Base-by-base conservation (phyloP, 2,113 vertebrate genomes). In the Cyphomyrus plagiostoma region DNA sequence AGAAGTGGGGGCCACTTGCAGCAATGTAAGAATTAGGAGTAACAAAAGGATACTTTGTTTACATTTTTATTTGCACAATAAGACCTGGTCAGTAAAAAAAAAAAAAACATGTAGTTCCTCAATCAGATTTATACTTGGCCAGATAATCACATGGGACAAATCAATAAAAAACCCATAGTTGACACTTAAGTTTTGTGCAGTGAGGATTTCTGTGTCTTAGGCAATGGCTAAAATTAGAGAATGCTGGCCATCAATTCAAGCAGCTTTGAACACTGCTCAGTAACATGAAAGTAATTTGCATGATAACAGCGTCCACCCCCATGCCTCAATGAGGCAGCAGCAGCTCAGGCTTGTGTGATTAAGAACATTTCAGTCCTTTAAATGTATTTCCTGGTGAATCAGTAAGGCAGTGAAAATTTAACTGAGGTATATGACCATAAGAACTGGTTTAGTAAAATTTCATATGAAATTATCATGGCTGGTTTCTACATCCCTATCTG, bases 341-440 rank as follows among this genome's bases (percentile, higher is more conserved):
- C 74, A 39, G 74, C 30, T 17, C 74, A 88, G 92, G 91, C 91
- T 94, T 93, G 95, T 95, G 94, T 95, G 94, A 93, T 50, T 6
- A 50, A 50, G 45, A 80, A 19, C 23, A n/a, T 56, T 35, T 48
- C 45, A 48, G 92, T 91, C 91, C 92, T 77, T 92, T 90, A 91
- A 89, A 89, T 91, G 26, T 90, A 88, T 11, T 89, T 90, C 92
- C 84, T 87, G 56, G 42, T 82, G 45, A 62, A 46, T 85, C 35
- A 42, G 80, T 92, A 92, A 93, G 92, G 94, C 94, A 94, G 93
- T 94, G 92, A 95, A 93, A 90, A 92, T 87, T 85, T 90, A 91
- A 89, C 92, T 94, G 95, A 95, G 95, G 94, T 95, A 95, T 94
- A 93, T 93, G 17, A 80, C 66, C 83, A 83, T 88, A 58, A 70